Evolutionary conservation across 2,888 invertebrate genomes (phyloP).

Genomic region (Eupithecia pulchellata): DNA sequence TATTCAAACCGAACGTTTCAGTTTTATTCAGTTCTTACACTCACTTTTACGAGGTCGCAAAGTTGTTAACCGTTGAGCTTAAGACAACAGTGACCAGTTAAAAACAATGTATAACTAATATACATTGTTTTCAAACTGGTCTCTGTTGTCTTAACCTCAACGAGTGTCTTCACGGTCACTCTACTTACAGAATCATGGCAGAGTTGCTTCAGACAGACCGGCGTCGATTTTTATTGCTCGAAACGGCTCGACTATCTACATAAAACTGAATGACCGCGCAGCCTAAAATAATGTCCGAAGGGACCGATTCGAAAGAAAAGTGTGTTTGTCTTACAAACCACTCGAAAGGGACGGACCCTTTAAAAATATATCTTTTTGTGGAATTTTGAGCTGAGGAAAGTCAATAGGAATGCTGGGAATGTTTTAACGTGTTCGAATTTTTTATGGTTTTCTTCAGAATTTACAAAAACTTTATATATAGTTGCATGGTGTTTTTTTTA

Average conservation of each 20-base stretch:
- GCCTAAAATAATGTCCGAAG: slow-evolving; percentile 6
- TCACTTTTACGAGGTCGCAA: neutral
- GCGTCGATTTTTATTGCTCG: slow-evolving; percentile 6
- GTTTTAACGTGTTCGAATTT: neutral
- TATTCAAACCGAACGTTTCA: neutral
- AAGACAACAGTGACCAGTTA: neutral
- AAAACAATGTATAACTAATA: slow-evolving; percentile 1
- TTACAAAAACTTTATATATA: neutral
- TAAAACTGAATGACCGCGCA: slow-evolving; percentile 5
- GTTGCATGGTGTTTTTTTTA: too few relatives aligned
- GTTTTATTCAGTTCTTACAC: neutral
- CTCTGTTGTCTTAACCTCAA: too few relatives aligned
- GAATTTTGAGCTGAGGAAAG: neutral
- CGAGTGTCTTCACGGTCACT: slow-evolving; percentile 1
- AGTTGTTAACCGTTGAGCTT: neutral
- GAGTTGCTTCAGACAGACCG: neutral
- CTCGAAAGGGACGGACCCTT: neutral
- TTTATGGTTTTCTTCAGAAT: neutral
- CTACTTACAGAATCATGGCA: neutral
- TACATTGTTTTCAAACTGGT: too few relatives aligned
- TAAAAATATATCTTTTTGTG: neutral
- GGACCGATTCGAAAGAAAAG: slow-evolving; percentile 5
- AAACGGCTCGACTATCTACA: slow-evolving; percentile 4
- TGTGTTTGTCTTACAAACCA: slow-evolving; percentile 1
- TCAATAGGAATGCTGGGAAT: neutral